phyloP scores from a whole-genome alignment of 1,140 invertebrate species.

The Drosophila ogumai region DNA sequence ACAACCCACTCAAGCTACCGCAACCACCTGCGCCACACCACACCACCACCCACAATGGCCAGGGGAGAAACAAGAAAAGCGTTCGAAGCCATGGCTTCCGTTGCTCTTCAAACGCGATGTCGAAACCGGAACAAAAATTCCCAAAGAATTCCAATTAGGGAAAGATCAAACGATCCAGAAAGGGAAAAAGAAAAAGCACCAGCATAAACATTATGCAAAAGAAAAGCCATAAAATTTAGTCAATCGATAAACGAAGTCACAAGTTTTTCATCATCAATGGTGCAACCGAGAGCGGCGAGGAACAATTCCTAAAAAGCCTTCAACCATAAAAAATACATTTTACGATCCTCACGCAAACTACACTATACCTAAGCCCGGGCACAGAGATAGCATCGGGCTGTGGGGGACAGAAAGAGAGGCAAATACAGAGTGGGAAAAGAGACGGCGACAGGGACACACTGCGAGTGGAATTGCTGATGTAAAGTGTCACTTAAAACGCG shows the following conservation, averaged over 20 bases:
- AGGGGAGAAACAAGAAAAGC: slow-evolving; percentile 39
- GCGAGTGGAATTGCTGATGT: slow-evolving; percentile 67
- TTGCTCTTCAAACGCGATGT: slow-evolving; percentile 35
- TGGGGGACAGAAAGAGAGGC: not conserved
- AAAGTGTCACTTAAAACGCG: slow-evolving; percentile 77
- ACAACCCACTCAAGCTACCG: slow-evolving; percentile 1
- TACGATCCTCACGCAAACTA: slow-evolving; percentile 50
- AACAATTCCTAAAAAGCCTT: slow-evolving; percentile 56
- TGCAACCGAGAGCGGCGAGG: slow-evolving; percentile 18
- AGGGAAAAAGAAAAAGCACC: slow-evolving; percentile 17
- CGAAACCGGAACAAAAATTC: slow-evolving; percentile 59
- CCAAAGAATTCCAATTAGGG: slow-evolving; percentile 42
- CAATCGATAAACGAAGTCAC: slow-evolving; percentile 57
- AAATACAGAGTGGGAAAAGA: not conserved
- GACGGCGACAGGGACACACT: not conserved
- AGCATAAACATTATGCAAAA: slow-evolving; percentile 28
- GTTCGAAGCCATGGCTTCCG: slow-evolving; percentile 50
- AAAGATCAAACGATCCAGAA: slow-evolving; percentile 53
- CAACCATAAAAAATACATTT: slow-evolving; percentile 50
- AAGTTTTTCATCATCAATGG: slow-evolving; percentile 52
- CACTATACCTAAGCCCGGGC: slow-evolving; percentile 4
- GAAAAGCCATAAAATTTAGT: slow-evolving; percentile 50
- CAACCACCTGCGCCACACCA: slow-evolving; percentile 28
- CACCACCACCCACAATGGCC: slow-evolving; percentile 30
- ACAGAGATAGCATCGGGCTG: slow-evolving; percentile 20